These are phyloP conservation scores for Exephanes ischioxanthus DNA, from an alignment of 2,888 invertebrate species.

Conservation along the genomic window DNA sequence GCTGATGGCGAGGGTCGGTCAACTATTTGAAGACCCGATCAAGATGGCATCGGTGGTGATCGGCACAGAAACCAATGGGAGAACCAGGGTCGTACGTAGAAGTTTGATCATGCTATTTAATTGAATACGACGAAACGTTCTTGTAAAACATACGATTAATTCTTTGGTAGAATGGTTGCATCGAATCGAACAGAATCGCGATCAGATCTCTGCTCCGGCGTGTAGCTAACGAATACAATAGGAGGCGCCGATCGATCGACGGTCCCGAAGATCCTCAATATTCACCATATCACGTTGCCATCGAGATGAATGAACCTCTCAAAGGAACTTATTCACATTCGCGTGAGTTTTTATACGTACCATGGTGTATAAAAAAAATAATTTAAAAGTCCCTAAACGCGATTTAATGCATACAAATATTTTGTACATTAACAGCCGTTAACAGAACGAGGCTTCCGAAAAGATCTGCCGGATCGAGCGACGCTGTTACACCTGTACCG, in stretches of 20 bases:
- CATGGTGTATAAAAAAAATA: background rate
- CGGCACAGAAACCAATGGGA: slow-evolving; percentile 24
- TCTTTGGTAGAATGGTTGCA: slow-evolving; percentile 50
- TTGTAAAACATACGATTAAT: background rate
- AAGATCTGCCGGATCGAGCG: background rate
- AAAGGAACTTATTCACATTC: background rate
- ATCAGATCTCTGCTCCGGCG: slow-evolving; percentile 55
- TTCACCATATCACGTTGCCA: slow-evolving; percentile 54
- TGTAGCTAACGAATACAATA: slow-evolving; percentile 25
- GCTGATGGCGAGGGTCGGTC: slow-evolving; percentile 35
- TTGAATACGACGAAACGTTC: background rate
- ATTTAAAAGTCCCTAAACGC: background rate
- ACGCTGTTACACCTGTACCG: background rate
- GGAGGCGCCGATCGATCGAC: slow-evolving; percentile 34
- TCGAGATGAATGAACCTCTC: background rate
- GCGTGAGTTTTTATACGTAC: slow-evolving; percentile 3
- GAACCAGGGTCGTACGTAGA: slow-evolving; percentile 32
- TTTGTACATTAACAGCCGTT: background rate
- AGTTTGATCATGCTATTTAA: background rate
- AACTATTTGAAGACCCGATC: slow-evolving; percentile 32
- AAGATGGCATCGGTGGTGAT: slow-evolving; percentile 46
- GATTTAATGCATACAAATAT: background rate
- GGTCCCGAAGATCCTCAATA: background rate
- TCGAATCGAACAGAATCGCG: slow-evolving; percentile 28
- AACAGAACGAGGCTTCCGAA: background rate